Conservation (phyloP, 2,888 invertebrate genomes). For the Atherix ibis region DNA sequence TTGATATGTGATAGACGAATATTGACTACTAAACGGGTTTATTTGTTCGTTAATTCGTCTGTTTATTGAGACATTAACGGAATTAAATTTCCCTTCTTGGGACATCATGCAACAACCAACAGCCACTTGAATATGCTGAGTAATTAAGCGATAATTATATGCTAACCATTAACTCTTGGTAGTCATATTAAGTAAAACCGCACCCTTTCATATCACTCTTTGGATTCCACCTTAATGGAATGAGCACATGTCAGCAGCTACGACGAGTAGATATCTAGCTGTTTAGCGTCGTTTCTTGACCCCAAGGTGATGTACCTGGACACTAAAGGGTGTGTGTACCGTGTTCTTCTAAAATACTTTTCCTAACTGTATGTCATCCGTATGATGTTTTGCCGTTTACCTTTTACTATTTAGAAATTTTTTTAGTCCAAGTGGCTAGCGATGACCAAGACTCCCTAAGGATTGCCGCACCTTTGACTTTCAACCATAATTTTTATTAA, state of each 20-base stretch:
- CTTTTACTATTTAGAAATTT: no score
- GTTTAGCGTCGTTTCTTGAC: constrained; percentile 10
- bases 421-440: no score
- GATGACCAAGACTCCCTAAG: constrained; percentile 14
- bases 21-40: no score
- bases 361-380: no score
- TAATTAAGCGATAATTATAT: constrained; percentile 13
- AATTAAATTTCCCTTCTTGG: constrained; percentile 12
- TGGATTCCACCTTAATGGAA: constrained; percentile 10
- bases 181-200: constrained; percentile 10
- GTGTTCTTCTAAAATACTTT: no score
- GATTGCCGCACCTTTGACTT: constrained; percentile 14
- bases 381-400: no score
- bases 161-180: constrained; percentile 11
- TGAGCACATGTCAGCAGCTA: constrained; percentile 8
- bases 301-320: constrained; percentile 10
- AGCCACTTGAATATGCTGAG: constrained; percentile 11
- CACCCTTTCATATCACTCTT: constrained; percentile 11
- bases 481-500: constrained; percentile 12
- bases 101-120: constrained; percentile 8
- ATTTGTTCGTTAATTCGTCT: constrained; percentile 10
- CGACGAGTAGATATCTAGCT: not conserved
- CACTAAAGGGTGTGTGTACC: constrained; percentile 10
- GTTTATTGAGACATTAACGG: constrained; percentile 13
- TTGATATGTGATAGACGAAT: no score